Evolutionary conservation across 1,140 invertebrate species (phyloP).

Genomic region (Arctopsyche grandis): DNA sequence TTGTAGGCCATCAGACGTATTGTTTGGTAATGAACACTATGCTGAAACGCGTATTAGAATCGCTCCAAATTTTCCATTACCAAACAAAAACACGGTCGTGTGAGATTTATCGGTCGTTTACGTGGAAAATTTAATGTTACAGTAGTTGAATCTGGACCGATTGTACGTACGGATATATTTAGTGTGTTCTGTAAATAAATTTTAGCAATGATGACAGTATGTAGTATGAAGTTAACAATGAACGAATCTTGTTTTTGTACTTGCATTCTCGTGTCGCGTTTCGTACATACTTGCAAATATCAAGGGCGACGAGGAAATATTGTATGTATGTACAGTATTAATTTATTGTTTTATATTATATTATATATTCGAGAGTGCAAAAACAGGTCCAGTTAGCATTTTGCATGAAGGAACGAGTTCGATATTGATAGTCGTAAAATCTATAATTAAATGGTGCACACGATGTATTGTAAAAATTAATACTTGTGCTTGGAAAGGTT

Average conservation of each 20-base stretch:
- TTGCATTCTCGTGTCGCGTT: too few relatives aligned
- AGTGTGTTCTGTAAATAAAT: too few relatives aligned
- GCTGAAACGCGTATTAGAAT: neutral
- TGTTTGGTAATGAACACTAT: neutral
- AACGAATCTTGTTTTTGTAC: too few relatives aligned
- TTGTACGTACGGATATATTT: too few relatives aligned
- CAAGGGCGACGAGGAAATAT: slow-evolving; percentile 9
- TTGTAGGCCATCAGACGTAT: slow-evolving; percentile 7
- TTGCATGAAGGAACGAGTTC: neutral
- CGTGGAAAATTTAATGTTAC: neutral
- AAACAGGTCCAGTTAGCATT: slow-evolving; percentile 11
- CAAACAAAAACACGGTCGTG: neutral
- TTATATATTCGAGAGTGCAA: neutral
- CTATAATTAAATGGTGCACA: neutral
- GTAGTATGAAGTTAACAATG: too few relatives aligned
- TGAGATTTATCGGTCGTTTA: slow-evolving; percentile 1
- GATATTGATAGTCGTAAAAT: slow-evolving; percentile 1
- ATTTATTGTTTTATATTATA: too few relatives aligned
- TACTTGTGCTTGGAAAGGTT: too few relatives aligned
- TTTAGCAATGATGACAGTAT: too few relatives aligned
- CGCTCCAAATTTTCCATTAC: neutral
- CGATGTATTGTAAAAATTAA: neutral
- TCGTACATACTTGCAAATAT: neutral
- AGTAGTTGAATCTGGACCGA: neutral
- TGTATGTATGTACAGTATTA: neutral